Base-by-base conservation (phyloP, 2,797 vertebrate species). In the Amazona finschi region DNA sequence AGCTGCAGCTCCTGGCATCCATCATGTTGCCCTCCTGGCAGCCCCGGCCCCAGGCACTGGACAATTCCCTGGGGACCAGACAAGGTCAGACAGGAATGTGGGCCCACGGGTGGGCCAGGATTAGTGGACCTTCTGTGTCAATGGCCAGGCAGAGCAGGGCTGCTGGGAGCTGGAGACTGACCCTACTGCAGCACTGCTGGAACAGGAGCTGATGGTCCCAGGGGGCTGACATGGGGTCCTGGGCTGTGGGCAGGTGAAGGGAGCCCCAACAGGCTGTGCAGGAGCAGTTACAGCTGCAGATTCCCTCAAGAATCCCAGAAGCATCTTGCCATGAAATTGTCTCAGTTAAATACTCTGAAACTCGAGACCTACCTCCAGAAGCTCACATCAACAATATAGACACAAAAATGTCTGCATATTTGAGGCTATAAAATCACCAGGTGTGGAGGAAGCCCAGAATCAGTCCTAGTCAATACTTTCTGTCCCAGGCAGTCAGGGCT, bases 131-230 rank as follows among this genome's bases (percentile, higher is more conserved):
- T 8, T 22, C n/a, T 58, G 55, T 11, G 1, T 3, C 55, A 33
- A 21, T 2, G 14, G 31, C 11, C 12, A 25, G 28, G 13, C 5
- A 52, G 13, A 2, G 25, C 21, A 73, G 19, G 5, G 15, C 19
- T 62, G 12, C 44, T 46, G 11, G 41, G 8, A 70, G 10, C 12
- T 53, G 47, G 15, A 36, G 15, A 39, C 15, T 11, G 39, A 5
- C 2, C 4, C 15, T 71, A 15, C n/a, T 57, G 3, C 0, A 0
- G 5, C 2, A 0, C 17, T 8, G 3, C 24, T 81, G 24, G 11
- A 7, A 6, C 11, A 60, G 12, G 5, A 6, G 14, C 9, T 39
- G 43, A 47, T 31, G 12, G 21, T 21, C 36, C 15, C 0, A 0
- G 4, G 4, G 9, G 2, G 1, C 8, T 70, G 22, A 53, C 4